A percentile compares a stretch with the other conserved stretches of the same genome.
Evolutionary conservation across 2,888 invertebrate genomes (phyloP).

Genomic region (Anarsia innoxiella): DNA sequence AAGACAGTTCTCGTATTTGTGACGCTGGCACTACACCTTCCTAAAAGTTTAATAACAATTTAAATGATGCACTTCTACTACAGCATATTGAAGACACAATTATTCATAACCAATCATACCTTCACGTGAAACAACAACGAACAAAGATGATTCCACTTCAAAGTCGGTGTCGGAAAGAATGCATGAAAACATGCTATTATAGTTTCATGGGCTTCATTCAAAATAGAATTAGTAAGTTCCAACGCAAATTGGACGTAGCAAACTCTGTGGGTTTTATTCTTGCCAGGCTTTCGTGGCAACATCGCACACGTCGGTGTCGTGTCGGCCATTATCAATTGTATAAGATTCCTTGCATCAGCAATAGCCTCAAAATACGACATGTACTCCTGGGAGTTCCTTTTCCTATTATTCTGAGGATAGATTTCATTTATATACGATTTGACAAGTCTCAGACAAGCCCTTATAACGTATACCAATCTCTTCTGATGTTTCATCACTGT

Average conservation of each 20-base stretch:
- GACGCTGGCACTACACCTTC: slow-evolving; percentile 45
- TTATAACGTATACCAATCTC: slow-evolving; percentile 89
- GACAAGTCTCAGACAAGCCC: slow-evolving; percentile 86
- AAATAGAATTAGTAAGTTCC: slow-evolving; percentile 81
- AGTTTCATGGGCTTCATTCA: slow-evolving; percentile 93
- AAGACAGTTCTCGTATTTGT: slow-evolving; percentile 57
- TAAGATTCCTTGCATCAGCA: slow-evolving; percentile 86
- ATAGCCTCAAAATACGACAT: slow-evolving; percentile 89
- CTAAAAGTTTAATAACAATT: slow-evolving; percentile 25
- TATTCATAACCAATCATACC: too few species aligned
- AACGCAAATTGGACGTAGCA: slow-evolving; percentile 67
- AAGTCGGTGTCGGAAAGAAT: slow-evolving; percentile 93
- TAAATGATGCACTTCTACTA: too few species aligned
- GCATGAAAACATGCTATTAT: slow-evolving; percentile 95
- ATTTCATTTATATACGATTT: slow-evolving; percentile 93
- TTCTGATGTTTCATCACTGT: slow-evolving; percentile 82
- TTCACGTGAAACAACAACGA: slow-evolving; percentile 83
- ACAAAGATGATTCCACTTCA: slow-evolving; percentile 95
- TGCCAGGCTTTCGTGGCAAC: slow-evolving; percentile 49
- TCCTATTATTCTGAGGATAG: slow-evolving; percentile 83
- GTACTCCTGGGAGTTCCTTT: slow-evolving; percentile 76
- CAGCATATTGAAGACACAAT: background rate
- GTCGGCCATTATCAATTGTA: slow-evolving; percentile 89
- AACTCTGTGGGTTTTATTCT: slow-evolving; percentile 54
- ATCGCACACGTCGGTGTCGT: slow-evolving; percentile 54